Conservation (phyloP, 64 coral and sea anemone genomes). For the Montipora capricornis region DNA sequence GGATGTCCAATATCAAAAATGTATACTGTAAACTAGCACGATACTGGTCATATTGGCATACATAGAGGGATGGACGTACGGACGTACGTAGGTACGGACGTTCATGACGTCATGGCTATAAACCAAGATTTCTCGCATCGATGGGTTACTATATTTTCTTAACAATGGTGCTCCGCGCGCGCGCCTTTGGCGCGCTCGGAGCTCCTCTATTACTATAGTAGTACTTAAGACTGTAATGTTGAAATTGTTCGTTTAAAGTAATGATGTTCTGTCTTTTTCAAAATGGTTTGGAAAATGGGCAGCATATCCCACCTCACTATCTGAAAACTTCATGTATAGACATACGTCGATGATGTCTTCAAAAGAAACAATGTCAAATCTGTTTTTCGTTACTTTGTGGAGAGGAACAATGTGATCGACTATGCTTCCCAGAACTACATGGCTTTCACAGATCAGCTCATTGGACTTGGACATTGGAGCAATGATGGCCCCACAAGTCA, state of each 20-base stretch:
- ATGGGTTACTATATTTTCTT: no score
- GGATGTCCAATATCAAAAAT: no score
- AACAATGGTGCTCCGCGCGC: no score
- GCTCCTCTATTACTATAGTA: no score
- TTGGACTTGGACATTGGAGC: background rate
- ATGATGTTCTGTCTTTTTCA: conserved; percentile 39
- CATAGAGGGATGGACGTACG: no score
- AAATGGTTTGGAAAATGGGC: conserved; percentile 54
- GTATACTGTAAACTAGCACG: no score
- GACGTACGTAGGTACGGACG: no score
- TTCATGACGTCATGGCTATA: no score
- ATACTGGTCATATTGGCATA: no score
- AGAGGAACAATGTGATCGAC: conserved; percentile 41
- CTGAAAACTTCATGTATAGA: conserved; percentile 55
- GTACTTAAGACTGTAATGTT: no score
- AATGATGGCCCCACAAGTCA: conserved; percentile 33
- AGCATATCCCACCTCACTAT: conserved; percentile 47
- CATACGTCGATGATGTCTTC: conserved; percentile 65
- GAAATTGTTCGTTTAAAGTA: background rate
- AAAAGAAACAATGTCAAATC: conserved; percentile 6
- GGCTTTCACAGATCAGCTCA: conserved; percentile 21
- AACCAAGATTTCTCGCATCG: no score
- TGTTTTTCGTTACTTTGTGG: conserved; percentile 14
- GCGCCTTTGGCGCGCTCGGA: no score
- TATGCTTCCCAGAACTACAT: conserved; percentile 29